Evolutionary conservation across 64 coral and sea anemone species (phyloP).

Genomic region (Astreopora myriophthalma): DNA sequence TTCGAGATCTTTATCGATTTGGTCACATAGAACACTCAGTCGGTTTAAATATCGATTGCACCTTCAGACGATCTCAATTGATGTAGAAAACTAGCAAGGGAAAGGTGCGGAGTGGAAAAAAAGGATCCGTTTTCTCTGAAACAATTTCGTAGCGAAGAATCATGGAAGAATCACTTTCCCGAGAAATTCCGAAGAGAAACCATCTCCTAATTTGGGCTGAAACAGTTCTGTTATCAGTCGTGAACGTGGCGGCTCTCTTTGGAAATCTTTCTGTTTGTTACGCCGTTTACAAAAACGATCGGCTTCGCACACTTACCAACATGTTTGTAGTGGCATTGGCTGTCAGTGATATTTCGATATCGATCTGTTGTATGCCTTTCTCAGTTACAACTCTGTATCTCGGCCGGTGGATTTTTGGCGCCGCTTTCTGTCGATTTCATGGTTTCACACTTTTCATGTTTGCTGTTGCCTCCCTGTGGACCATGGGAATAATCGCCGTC

Average conservation of each 20-base stretch:
- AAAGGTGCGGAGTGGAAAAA: too few relatives aligned
- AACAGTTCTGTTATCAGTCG: neutral
- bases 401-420: constrained; percentile 36
- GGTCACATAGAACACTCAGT: too few relatives aligned
- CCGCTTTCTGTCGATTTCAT: constrained; percentile 14
- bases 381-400: neutral
- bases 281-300: constrained; percentile 11
- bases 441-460: constrained; percentile 26
- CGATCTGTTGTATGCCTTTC: constrained; percentile 31
- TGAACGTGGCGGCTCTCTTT: neutral
- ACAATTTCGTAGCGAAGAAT: too few relatives aligned
- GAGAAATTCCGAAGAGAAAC: too few relatives aligned
- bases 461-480: neutral
- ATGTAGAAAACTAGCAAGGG: too few relatives aligned
- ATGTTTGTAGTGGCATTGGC: constrained; percentile 49
- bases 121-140: too few relatives aligned
- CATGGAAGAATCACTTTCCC: neutral
- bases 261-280: constrained; percentile 37
- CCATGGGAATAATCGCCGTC: constrained; percentile 23
- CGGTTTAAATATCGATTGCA: too few relatives aligned
- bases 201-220: neutral
- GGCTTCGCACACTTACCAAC: constrained; percentile 43
- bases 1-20: too few relatives aligned
- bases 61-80: too few relatives aligned
- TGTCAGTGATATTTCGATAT: constrained; percentile 9